Evolutionary conservation across 2,113 vertebrate species (phyloP).

Genomic region (Siniperca knerii): DNA sequence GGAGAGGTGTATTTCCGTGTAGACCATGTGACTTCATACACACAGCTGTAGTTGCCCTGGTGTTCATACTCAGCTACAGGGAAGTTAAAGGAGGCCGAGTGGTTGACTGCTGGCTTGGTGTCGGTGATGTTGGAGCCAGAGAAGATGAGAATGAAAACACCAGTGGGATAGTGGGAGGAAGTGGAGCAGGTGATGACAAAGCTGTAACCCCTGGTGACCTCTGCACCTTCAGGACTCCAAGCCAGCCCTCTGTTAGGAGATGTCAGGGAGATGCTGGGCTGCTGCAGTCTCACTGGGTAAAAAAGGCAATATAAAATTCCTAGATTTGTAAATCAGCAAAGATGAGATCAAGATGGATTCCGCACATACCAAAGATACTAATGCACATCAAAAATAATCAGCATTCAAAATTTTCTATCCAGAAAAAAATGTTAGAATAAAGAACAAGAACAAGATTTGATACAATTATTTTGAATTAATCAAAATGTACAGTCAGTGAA

Average conservation of each 20-base stretch:
- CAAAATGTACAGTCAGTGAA: too few species aligned
- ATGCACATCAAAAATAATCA: too few species aligned
- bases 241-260: constrained; percentile 20
- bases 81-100: constrained; percentile 27
- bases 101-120: background rate
- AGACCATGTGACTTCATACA: constrained; percentile 12
- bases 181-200: constrained; percentile 29
- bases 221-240: background rate
- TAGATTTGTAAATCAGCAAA: background rate
- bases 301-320: background rate
- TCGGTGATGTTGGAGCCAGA: background rate
- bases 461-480: too few species aligned
- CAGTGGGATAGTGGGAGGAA: background rate
- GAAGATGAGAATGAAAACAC: background rate
- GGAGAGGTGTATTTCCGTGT: too few species aligned
- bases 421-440: too few species aligned
- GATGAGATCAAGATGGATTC: background rate
- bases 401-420: too few species aligned
- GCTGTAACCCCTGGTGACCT: constrained; percentile 21
- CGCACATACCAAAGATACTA: too few species aligned
- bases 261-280: constrained; percentile 14
- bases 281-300: constrained; percentile 9
- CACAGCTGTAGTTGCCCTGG: constrained; percentile 36
- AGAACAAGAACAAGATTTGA: too few species aligned
- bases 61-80: constrained; percentile 16